These are phyloP conservation scores for Poicephalus meyeri DNA, from an alignment of 2,113 vertebrate species.

Conservation along the genomic window DNA sequence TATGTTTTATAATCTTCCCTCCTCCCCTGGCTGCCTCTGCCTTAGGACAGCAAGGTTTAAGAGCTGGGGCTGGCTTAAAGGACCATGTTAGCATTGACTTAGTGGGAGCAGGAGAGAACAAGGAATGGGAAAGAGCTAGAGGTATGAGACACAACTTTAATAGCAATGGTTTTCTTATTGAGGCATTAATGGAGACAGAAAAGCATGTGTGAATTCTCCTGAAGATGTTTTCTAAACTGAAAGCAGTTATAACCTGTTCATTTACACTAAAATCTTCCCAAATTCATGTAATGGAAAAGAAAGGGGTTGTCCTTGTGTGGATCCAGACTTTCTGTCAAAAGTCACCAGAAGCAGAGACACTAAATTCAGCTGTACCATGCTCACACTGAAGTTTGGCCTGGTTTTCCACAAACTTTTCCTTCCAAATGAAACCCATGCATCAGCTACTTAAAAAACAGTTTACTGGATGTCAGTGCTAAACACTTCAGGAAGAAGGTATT, in stretches of 20 bases:
- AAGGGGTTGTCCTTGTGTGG: not conserved
- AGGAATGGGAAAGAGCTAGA: not conserved
- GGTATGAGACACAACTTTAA: not conserved
- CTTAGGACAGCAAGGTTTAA: not conserved
- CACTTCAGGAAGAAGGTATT: conserved; percentile 2
- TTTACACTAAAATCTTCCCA: not conserved
- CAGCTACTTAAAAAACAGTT: not conserved
- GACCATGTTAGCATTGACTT: not conserved
- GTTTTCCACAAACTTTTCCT: not conserved
- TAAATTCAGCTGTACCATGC: not conserved
- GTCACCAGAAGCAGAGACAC: not conserved
- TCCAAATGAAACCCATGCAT: not conserved
- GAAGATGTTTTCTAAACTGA: not conserved
- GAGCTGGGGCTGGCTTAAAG: not conserved
- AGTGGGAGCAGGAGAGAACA: not conserved
- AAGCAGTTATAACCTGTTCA: not conserved
- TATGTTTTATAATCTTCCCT: not conserved
- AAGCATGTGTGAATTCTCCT: not conserved
- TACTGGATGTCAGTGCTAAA: not conserved
- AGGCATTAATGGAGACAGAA: not conserved
- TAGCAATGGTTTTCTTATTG: not conserved
- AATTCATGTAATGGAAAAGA: not conserved
- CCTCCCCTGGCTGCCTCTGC: not conserved
- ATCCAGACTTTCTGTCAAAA: not conserved
- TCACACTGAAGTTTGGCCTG: not conserved